phyloP scores from a whole-genome alignment of 2,797 vertebrate species.

The Orestias chungarensis region DNA sequence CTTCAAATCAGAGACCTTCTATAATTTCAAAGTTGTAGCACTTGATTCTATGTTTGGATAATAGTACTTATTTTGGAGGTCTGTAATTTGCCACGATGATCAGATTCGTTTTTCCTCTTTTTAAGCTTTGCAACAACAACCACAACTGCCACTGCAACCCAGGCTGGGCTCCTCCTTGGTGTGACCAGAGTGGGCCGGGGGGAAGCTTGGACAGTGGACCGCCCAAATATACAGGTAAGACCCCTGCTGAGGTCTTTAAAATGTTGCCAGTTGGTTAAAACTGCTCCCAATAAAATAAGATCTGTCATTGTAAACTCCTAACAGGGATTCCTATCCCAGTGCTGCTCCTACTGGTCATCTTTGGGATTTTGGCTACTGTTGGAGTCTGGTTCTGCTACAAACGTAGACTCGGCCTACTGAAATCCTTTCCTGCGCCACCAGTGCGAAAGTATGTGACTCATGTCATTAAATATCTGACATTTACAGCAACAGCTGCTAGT shows the following conservation, averaged over 20 bases:
- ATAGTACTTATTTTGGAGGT: neutral
- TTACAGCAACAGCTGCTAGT: neutral
- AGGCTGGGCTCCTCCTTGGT: constrained; percentile 92
- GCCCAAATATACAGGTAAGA: constrained; percentile 79
- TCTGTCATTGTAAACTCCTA: neutral
- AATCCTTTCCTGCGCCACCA: constrained; percentile 54
- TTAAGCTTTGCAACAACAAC: constrained; percentile 85
- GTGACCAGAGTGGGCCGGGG: constrained; percentile 82
- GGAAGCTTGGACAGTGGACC: constrained; percentile 95
- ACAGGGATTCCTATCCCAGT: constrained; percentile 64
- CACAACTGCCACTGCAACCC: constrained; percentile 92
- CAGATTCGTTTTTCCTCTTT: constrained; percentile 12
- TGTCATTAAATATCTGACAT: neutral
- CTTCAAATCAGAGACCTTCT: neutral
- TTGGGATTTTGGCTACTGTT: constrained; percentile 58
- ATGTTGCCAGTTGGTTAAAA: neutral
- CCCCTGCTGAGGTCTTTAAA: neutral
- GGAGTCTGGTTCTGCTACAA: constrained; percentile 72
- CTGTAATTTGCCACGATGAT: neutral
- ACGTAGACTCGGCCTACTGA: constrained; percentile 67
- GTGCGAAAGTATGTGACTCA: constrained; percentile 52
- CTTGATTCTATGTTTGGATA: too few relatives aligned
- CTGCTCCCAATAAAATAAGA: neutral
- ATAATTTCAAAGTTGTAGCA: neutral
- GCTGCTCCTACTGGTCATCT: constrained; percentile 62